Evolutionary conservation across 1,140 invertebrate genomes (phyloP), one percentile per base, ranked within the genome.

Genomic region (Apis laboriosa): DNA sequence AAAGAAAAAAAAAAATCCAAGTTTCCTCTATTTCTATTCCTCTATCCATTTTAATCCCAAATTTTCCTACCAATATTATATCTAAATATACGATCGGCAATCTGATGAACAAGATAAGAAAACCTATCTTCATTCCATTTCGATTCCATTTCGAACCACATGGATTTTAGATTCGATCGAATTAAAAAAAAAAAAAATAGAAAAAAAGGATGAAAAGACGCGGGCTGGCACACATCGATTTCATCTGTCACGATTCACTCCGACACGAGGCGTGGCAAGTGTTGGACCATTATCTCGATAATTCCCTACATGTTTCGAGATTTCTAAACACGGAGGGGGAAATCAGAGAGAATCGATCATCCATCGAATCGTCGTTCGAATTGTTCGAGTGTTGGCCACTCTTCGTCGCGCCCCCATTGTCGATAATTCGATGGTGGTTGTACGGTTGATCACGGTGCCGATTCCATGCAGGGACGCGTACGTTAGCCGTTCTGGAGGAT

Each of bases 381-480:
- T 67, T 21, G 67, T 66, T 70, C 21, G 60, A 66, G 49, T 19
- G 28, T 21, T 68, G 74, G 68, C 70, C 78, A 60, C 13, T 74
- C 63, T 70, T 74, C 56, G 70, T 64, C 60, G 77, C 67, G 28
- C 51, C 80, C 53, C 80, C 53, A 82, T 82, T 71, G 72, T 78
- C 34, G 66, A 70, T 66, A 64, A 78, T 80, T 84, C 66, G 77
- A 70, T 68, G 49, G 76, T 43, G 19, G 63, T 8, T n/a, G 58
- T 60, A 24, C 24, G 28, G 58, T 58, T 24, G 13, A 43, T 13
- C 64, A 21, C 61, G 58, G 70, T 60, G 80, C 56, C 75, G 75
- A 86, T 85, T 64, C 49, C 78, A 60, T 58, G 67, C 72, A 67
- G 73, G 72, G 61, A 86, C 66, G 71, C 68, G 64, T 63, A 24